Percentiles rank a stretch among this genome's conserved stretches.
phyloP scores from a whole-genome alignment of 2,797 vertebrate genomes.

The Dendrocincla tyrannina region DNA sequence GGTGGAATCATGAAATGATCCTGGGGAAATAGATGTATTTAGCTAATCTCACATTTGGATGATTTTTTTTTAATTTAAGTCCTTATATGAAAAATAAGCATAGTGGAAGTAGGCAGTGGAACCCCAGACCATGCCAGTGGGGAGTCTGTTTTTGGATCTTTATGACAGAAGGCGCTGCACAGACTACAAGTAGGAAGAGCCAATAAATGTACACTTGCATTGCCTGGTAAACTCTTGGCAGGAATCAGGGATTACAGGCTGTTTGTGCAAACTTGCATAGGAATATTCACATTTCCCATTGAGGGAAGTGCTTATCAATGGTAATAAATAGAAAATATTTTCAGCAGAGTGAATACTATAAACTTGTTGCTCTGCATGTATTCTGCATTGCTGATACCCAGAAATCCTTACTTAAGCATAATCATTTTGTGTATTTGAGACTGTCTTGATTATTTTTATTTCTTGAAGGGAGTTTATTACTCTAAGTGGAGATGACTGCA shows the following conservation, averaged over 20 bases:
- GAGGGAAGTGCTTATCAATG: not conserved
- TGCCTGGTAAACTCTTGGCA: not conserved
- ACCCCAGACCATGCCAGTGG: not conserved
- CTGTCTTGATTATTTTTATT: not conserved
- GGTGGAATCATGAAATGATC: not conserved
- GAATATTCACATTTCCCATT: not conserved
- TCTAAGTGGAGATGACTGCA: not conserved
- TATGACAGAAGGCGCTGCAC: not conserved
- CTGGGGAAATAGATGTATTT: not conserved
- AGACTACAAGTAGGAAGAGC: not conserved
- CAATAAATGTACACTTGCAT: not conserved
- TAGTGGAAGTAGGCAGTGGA: not conserved
- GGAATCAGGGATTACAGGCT: not conserved
- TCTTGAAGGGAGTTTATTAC: not conserved
- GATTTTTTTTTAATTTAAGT: not conserved
- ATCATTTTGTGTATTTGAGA: not conserved
- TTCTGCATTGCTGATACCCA: not conserved
- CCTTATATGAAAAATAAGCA: not conserved
- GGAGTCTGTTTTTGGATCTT: not conserved
- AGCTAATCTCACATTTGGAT: not conserved
- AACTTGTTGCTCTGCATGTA: not conserved
- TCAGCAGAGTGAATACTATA: fast-evolving
- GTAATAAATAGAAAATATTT: not conserved
- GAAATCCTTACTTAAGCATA: not conserved
- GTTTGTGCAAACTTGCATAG: not conserved